These are phyloP conservation scores for Romanogobio albipinnatus DNA, from an alignment of 2,113 vertebrate species.

Conservation along the genomic window DNA sequence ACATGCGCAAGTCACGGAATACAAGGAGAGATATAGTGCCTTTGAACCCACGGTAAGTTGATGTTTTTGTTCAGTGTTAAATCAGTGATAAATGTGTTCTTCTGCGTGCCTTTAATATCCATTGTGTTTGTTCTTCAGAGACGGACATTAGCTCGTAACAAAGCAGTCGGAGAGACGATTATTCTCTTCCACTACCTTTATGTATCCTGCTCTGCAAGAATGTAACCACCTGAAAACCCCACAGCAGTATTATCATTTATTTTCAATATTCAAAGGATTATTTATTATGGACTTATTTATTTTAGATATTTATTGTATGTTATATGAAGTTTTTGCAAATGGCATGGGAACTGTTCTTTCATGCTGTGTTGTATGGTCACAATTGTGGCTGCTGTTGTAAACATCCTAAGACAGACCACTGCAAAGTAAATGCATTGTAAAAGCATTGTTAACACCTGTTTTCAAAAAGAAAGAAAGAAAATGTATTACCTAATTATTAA, in stretches of 20 bases:
- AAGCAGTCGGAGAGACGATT: constrained; percentile 80
- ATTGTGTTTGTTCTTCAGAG: constrained; percentile 26
- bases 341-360: constrained; percentile 28
- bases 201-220: constrained; percentile 48
- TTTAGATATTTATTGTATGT: constrained; percentile 49
- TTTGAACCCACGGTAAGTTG: constrained; percentile 34
- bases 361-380: constrained; percentile 27
- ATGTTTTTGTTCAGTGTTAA: background rate
- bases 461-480: background rate
- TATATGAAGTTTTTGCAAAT: constrained; percentile 28
- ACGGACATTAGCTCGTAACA: constrained; percentile 69
- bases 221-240: background rate
- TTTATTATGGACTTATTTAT: constrained; percentile 57
- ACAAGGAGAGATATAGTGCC: constrained; percentile 42
- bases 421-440: constrained; percentile 62
- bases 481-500: background rate
- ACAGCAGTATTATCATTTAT: constrained; percentile 17
- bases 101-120: background rate
- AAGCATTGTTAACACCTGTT: constrained; percentile 48
- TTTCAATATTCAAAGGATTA: constrained; percentile 12
- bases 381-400: constrained; percentile 37
- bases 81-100: background rate
- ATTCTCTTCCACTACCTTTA: constrained; percentile 74
- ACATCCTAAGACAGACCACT: constrained; percentile 28
- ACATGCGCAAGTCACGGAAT: constrained; percentile 25